Evolutionary conservation across 2,113 vertebrate species (phyloP).

Genomic region (Zootoca vivipara): DNA sequence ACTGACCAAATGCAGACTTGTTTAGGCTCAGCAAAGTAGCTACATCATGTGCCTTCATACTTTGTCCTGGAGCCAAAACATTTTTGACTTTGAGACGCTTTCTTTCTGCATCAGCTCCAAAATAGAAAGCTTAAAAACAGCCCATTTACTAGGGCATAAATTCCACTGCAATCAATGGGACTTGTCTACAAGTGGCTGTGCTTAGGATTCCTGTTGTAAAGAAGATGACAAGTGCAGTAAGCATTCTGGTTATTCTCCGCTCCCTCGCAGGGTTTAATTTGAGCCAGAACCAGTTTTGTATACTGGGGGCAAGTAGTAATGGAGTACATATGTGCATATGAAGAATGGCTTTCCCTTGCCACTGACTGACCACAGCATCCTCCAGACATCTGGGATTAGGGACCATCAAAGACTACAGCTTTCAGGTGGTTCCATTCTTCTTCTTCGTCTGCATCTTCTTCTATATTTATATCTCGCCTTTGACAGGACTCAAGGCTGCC

Average conservation of each 20-base stretch:
- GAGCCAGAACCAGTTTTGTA: slow-evolving; percentile 31
- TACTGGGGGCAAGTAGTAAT: slow-evolving; percentile 31
- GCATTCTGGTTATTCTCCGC: slow-evolving; percentile 27
- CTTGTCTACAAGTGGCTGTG: neutral
- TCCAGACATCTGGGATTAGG: slow-evolving; percentile 15
- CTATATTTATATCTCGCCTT: no score
- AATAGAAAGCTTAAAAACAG: neutral
- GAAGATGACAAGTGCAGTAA: slow-evolving; percentile 26
- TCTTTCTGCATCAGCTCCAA: neutral
- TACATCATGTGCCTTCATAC: neutral
- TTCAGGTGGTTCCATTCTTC: neutral
- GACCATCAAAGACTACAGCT: slow-evolving; percentile 2
- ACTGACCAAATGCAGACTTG: neutral
- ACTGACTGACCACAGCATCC: slow-evolving; percentile 11
- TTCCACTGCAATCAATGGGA: neutral
- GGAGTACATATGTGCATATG: slow-evolving; percentile 20
- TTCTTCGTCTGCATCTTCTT: no score
- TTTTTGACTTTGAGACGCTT: neutral
- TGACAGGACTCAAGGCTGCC: no score
- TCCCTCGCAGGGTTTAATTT: slow-evolving; percentile 16
- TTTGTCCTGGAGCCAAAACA: neutral
- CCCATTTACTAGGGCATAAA: neutral
- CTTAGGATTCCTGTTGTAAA: slow-evolving; percentile 1
- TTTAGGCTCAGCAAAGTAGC: neutral
- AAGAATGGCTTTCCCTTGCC: slow-evolving; percentile 16